These are phyloP conservation scores for Xanthorhoe spadicearia DNA, from an alignment of 2,888 invertebrate genomes.

Conservation along the genomic window DNA sequence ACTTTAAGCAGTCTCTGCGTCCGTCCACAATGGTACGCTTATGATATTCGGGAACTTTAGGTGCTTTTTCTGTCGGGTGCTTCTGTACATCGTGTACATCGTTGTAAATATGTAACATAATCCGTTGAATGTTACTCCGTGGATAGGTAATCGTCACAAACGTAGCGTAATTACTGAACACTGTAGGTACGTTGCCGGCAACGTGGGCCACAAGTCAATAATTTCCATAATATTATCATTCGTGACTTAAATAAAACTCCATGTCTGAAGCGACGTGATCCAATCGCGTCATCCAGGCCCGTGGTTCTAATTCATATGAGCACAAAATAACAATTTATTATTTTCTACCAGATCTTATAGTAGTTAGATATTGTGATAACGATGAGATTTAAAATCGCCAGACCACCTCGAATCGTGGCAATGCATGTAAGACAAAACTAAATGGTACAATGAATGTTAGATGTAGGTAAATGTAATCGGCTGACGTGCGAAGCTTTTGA, in stretches of 20 bases:
- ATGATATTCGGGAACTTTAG: slow-evolving; percentile 80
- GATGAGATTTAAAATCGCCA: slow-evolving; percentile 81
- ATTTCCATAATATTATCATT: slow-evolving; percentile 39
- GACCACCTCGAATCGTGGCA: slow-evolving; percentile 63
- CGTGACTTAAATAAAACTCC: slow-evolving; percentile 36
- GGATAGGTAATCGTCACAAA: slow-evolving; percentile 74
- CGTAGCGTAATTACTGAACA: slow-evolving; percentile 45
- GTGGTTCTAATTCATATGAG: slow-evolving; percentile 64
- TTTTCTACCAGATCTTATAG: slow-evolving; percentile 79
- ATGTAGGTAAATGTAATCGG: slow-evolving; percentile 65
- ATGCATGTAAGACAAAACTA: slow-evolving; percentile 70
- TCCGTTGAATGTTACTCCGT: slow-evolving; percentile 72
- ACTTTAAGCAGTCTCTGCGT: slow-evolving; percentile 60
- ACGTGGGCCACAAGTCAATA: slow-evolving; percentile 44
- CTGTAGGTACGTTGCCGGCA: slow-evolving; percentile 39
- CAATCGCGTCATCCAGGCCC: slow-evolving; percentile 46
- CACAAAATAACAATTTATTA: slow-evolving; percentile 79
- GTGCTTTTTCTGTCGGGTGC: slow-evolving; percentile 84
- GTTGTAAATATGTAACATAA: slow-evolving; percentile 81
- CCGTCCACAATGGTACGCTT: slow-evolving; percentile 74
- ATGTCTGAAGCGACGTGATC: slow-evolving; percentile 39
- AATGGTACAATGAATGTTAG: slow-evolving; percentile 82
- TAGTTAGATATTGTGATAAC: slow-evolving; percentile 83
- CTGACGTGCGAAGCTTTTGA: slow-evolving; percentile 68
- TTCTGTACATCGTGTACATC: slow-evolving; percentile 80